These are phyloP conservation scores for Aurelia sp. DNA, from an alignment of 30 jellyfish, hydroid and myxozoan species.

Conservation along the genomic window DNA sequence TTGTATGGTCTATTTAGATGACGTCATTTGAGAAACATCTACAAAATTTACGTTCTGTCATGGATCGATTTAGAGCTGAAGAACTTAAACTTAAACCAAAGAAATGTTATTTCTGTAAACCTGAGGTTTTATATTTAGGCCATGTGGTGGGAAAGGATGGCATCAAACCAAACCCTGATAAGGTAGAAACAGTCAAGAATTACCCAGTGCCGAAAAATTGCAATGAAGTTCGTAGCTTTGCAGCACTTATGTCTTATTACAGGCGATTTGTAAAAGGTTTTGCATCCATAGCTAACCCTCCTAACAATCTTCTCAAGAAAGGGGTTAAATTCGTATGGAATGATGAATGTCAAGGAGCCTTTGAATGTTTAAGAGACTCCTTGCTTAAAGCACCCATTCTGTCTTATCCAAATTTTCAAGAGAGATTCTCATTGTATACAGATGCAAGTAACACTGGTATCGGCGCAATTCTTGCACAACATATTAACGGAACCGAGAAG, in stretches of 20 bases:
- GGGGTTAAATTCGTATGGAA: conserved; percentile 19
- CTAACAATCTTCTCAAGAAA: conserved; percentile 14
- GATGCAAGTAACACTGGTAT: conserved; percentile 44
- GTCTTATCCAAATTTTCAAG: conserved; percentile 38
- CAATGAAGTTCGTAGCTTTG: conserved; percentile 53
- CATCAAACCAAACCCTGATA: conserved; percentile 40
- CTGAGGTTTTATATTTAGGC: conserved; percentile 52
- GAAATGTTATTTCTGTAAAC: conserved; percentile 36
- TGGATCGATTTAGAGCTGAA: conserved; percentile 10
- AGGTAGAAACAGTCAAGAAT: conserved; percentile 10
- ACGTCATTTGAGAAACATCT: conserved; percentile 43
- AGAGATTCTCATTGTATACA: conserved; percentile 30
- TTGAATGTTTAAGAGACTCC: conserved; percentile 41
- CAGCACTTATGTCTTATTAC: conserved; percentile 53
- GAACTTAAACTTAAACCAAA: conserved; percentile 20
- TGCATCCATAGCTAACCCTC: conserved; percentile 63
- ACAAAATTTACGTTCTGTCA: conserved; percentile 3
- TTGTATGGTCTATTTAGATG: too few species aligned
- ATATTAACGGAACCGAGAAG: conserved; percentile 39
- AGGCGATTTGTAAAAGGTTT: too few species aligned
- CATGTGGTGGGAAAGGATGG: conserved; percentile 56
- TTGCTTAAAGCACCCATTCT: conserved; percentile 66
- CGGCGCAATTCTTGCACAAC: conserved; percentile 68
- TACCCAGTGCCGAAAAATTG: conserved; percentile 41
- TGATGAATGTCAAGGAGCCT: conserved; percentile 53